Percentiles rank a stretch among this genome's conserved stretches.
These are phyloP conservation scores for Chroicocephalus ridibundus DNA, from an alignment of 2,113 vertebrate genomes.

Conservation along the genomic window DNA sequence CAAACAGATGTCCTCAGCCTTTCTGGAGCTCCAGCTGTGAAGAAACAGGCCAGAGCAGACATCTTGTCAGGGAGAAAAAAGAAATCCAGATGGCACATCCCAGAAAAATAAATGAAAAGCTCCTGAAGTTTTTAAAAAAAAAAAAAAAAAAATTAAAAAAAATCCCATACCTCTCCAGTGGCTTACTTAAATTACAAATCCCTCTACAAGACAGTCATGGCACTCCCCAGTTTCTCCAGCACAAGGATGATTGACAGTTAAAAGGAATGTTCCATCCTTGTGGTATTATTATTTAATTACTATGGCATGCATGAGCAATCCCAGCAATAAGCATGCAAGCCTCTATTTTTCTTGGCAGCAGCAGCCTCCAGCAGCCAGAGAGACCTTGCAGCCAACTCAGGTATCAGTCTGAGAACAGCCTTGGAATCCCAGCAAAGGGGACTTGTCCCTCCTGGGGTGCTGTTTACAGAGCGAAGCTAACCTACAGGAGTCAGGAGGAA, in stretches of 20 bases:
- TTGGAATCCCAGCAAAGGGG: background rate
- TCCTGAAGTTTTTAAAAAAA: background rate
- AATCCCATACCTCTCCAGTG: background rate
- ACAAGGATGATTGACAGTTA: slow-evolving; percentile 42
- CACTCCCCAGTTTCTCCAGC: background rate
- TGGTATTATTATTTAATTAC: slow-evolving; percentile 70
- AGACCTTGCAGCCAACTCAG: slow-evolving; percentile 43
- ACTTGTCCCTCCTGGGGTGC: background rate
- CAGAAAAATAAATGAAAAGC: background rate
- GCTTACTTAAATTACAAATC: slow-evolving; percentile 8
- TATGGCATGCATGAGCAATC: slow-evolving; percentile 66
- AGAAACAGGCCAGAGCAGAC: background rate
- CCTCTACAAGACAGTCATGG: background rate
- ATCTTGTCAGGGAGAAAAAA: background rate
- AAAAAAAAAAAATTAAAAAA: background rate
- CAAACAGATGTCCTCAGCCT: background rate
- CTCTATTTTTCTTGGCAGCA: slow-evolving; percentile 65
- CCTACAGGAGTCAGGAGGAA: background rate
- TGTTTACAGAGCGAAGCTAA: background rate
- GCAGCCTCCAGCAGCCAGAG: background rate
- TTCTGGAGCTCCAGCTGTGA: background rate
- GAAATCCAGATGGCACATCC: background rate
- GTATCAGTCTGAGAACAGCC: background rate
- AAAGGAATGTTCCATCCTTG: slow-evolving; percentile 47
- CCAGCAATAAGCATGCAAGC: slow-evolving; percentile 21